Evolutionary conservation across 2,888 invertebrate species (phyloP).

Genomic region (Linyphia triangularis): DNA sequence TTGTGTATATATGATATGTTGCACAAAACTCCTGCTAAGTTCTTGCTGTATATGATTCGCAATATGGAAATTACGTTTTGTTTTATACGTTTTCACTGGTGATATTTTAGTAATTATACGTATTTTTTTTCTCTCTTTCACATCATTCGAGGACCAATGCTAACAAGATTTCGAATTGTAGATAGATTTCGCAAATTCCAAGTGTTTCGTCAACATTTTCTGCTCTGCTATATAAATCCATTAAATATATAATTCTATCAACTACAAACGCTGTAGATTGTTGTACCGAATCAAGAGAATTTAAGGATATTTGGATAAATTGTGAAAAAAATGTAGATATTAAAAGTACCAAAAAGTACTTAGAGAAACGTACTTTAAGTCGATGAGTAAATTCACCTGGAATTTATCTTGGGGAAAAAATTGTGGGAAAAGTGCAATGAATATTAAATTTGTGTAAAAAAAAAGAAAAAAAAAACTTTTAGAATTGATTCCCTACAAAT

Average conservation of each 20-base stretch:
- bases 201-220: neutral
- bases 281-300: neutral
- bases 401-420: neutral
- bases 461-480: no score
- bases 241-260: neutral
- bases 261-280: constrained; percentile 2
- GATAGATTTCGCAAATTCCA: constrained; percentile 6
- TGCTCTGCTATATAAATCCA: neutral
- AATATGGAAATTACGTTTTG: constrained; percentile 31
- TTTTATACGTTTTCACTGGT: constrained; percentile 46
- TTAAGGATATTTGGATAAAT: neutral
- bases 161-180: constrained; percentile 21
- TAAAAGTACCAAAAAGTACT: neutral
- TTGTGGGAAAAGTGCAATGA: no score
- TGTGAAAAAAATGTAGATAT: neutral
- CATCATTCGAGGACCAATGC: constrained; percentile 47
- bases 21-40: constrained; percentile 8
- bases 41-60: constrained; percentile 15
- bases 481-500: no score
- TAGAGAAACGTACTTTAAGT: neutral
- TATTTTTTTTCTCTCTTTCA: constrained; percentile 8
- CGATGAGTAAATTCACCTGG: neutral
- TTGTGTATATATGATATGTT: constrained; percentile 32
- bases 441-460: no score
- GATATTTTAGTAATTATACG: constrained; percentile 55